Conservation (phyloP, 2,113 vertebrate genomes). For the Oenanthe oenanthe region DNA sequence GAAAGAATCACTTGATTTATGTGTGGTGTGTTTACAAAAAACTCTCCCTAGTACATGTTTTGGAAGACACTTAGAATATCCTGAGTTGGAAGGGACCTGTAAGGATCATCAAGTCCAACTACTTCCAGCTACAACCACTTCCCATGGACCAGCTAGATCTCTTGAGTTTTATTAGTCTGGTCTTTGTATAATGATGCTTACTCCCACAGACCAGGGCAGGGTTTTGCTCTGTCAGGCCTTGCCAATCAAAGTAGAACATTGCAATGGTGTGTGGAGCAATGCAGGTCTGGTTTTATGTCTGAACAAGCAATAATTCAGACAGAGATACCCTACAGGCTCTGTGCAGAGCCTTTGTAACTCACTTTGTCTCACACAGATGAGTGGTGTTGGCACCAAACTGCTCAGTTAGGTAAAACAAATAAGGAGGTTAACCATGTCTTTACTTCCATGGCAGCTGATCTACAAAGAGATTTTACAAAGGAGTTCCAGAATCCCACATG, state of each 20-base stretch:
- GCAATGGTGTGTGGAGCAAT: fast-evolving
- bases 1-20: neutral
- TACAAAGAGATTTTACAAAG: neutral
- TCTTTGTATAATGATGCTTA: neutral
- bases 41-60: neutral
- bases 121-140: neutral
- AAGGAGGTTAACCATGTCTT: neutral
- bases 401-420: neutral
- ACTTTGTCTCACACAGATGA: fast-evolving
- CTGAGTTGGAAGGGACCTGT: neutral
- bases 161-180: neutral
- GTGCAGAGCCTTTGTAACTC: neutral
- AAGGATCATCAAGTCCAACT: neutral
- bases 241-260: neutral
- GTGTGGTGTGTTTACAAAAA: neutral
- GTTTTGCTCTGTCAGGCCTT: neutral
- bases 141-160: neutral
- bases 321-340: fast-evolving
- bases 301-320: neutral
- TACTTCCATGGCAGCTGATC: neutral
- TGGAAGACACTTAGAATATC: neutral
- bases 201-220: neutral
- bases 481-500: neutral
- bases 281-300: neutral
- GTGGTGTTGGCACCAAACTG: neutral